Evolutionary conservation across 2,113 vertebrate species (phyloP), one percentile per base, ranked within the genome.

Genomic region (Todiramphus chloris): DNA sequence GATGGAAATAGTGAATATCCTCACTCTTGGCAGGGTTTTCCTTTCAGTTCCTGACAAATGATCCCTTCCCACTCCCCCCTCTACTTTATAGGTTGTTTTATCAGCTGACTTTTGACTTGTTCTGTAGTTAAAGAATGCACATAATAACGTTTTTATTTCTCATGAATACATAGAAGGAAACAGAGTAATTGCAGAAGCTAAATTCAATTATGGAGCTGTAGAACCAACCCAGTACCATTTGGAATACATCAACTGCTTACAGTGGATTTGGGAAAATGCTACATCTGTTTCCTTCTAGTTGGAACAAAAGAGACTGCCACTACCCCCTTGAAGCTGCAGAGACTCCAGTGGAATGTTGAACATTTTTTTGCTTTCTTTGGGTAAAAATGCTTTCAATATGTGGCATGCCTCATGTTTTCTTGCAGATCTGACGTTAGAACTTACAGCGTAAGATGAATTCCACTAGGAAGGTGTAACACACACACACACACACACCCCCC

Each of bases 121-220:
- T 83, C 43, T 94, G 39, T 83, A 56, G 69, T 66, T 87, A 64
- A 92, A 75, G 51, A 84, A 91, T 78, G 62, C 56, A 87, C 81
- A 53, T 72, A 87, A 53, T 69, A 80, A 8, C 50, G 46, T 4
- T 58, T 87, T 93, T 85, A 46, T 83, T 93, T 93, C 67, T 85
- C 7, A 19, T 59, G 53, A 30, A 41, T 13, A 2, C 74, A 67
- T 63, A 37, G 86, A 95, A 96, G 27, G 53, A 73, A 91, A 58
- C 35, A 43, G 30, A 94, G 20, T 77, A 70, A 63, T 50, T 68
- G 70, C 37, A 69, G 82, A 67, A 79, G 50, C 24, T 67, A 55
- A 58, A 50, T 76, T 86, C 31, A 66, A 1, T 95, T 88, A 69
- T 74, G 67, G n/a, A 89, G n/a, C 59, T 67, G 37, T 80, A 37